Percentiles rank a stretch among this genome's conserved stretches.
These are phyloP conservation scores for Prochilodus magdalenae DNA, from an alignment of 2,113 vertebrate genomes.

Conservation along the genomic window DNA sequence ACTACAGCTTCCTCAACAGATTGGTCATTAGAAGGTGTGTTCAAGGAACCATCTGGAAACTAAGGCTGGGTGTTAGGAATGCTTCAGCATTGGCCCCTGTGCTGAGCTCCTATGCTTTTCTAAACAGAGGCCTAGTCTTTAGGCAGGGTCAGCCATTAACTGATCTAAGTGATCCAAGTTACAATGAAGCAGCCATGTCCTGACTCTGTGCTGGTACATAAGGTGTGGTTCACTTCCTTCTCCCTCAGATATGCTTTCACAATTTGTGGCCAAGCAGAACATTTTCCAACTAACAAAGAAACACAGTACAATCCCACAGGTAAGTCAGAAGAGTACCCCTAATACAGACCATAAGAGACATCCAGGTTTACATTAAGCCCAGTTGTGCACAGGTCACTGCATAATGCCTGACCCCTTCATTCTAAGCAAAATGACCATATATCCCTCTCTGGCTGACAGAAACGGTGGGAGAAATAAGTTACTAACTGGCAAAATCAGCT, in stretches of 20 bases:
- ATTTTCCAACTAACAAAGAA: constrained; percentile 26
- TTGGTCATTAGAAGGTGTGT: constrained; percentile 35
- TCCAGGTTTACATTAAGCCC: background rate
- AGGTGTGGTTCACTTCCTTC: constrained; percentile 41
- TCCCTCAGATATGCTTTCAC: constrained; percentile 10
- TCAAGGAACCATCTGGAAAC: constrained; percentile 50
- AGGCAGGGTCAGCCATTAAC: constrained; percentile 1
- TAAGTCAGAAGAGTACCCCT: background rate
- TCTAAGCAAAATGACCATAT: too few species aligned
- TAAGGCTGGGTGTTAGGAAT: background rate
- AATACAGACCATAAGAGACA: constrained; percentile 1
- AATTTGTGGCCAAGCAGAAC: background rate
- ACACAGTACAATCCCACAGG: background rate
- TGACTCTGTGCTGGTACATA: constrained; percentile 4
- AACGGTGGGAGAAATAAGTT: too few species aligned
- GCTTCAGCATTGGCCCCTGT: background rate
- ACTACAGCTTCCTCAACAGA: constrained; percentile 33
- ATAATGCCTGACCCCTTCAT: too few species aligned
- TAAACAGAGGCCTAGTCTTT: background rate
- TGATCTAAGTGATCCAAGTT: constrained; percentile 21
- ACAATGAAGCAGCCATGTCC: background rate
- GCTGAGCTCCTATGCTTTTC: background rate
- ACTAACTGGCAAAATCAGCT: too few species aligned
- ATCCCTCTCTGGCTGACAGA: too few species aligned
- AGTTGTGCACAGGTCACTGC: too few species aligned